phyloP scores from a whole-genome alignment of 2,888 invertebrate genomes.

The Erebia aethiops region DNA sequence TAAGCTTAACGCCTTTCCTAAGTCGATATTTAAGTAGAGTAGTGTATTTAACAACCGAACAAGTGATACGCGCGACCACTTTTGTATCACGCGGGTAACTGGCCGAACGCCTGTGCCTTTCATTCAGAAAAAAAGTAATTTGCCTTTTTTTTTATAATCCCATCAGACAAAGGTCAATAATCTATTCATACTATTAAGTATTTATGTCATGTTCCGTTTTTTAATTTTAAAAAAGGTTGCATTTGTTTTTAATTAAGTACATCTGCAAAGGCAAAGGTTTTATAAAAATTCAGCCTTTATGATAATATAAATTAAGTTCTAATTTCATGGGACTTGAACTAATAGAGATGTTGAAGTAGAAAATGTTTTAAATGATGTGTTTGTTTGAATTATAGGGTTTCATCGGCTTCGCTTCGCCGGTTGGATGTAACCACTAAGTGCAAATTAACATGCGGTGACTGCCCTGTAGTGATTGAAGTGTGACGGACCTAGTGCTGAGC shows the following conservation, averaged over 20 bases:
- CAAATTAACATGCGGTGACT: constrained; percentile 58
- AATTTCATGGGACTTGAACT: not conserved
- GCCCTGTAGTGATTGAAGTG: constrained; percentile 30
- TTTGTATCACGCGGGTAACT: constrained; percentile 61
- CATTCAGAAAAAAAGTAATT: constrained; percentile 33
- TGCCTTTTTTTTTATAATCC: constrained; percentile 7
- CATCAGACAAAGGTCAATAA: not conserved
- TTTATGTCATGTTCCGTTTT: not conserved
- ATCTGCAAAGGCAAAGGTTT: not conserved
- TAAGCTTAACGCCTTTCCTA: constrained; percentile 42
- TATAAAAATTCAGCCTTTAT: not conserved
- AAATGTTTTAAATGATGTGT: constrained; percentile 19
- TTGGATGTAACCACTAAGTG: constrained; percentile 65
- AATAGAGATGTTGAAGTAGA: constrained; percentile 47
- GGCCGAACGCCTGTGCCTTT: constrained; percentile 61
- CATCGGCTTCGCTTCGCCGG: constrained; percentile 64
- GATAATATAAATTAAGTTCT: no score
- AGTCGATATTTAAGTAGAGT: constrained; percentile 66
- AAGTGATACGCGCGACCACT: constrained; percentile 73
- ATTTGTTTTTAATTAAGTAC: not conserved
- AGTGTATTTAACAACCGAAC: constrained; percentile 79
- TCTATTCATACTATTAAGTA: not conserved
- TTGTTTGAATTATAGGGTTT: constrained; percentile 75
- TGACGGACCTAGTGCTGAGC: constrained; percentile 29
- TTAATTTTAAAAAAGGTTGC: not conserved